Evolutionary conservation across 2,113 vertebrate species (phyloP), one percentile per base, ranked within the genome.

Genomic region (Formicarius rufipectus): DNA sequence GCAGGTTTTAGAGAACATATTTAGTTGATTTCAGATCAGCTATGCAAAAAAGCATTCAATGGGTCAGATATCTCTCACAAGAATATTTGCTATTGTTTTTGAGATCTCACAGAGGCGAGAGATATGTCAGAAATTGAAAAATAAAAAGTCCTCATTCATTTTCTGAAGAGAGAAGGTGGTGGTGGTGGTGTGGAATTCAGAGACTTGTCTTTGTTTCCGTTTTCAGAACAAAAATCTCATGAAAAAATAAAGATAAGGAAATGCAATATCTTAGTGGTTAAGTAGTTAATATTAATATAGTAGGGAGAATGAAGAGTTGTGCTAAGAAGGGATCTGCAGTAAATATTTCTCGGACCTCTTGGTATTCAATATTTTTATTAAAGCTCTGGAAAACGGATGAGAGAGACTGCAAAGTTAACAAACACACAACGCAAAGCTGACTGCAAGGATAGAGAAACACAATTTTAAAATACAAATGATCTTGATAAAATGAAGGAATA

Each of bases 401-500:
- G 19, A 69, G 24, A 89, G 35, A 12, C 52, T 90, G 30, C 14
- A 92, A 77, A 86, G 33, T 44, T 55, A 33, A 66, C 40, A 83
- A 88, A 20, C 25, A 37, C 13, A 10, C 13, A 68, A 60, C 24
- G 64, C 12, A 60, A 75, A 62, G 24, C n/a, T 75, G 17, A 67
- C 68, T 84, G 45, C 42, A 89, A 77, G 59, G 91, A 77, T 24
- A 10, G 20, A 86, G 55, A 95, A 90, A 77, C 33, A 47, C 27
- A 67, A 24, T 17, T 27, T 93, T 77, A 78, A 73, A 84, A 78
- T 59, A 72, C 47, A 77, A 95, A 89, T 19, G 2, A 22, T 59
- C 69, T 60, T 71, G 49, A 63, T 35, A 84, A 95, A 78, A 93
- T 93, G 56, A 42, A 95, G 83, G 83, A 93, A 78, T 45, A 18